Conservation (phyloP, 2,797 vertebrate species). For the Acipenser ruthenus region DNA sequence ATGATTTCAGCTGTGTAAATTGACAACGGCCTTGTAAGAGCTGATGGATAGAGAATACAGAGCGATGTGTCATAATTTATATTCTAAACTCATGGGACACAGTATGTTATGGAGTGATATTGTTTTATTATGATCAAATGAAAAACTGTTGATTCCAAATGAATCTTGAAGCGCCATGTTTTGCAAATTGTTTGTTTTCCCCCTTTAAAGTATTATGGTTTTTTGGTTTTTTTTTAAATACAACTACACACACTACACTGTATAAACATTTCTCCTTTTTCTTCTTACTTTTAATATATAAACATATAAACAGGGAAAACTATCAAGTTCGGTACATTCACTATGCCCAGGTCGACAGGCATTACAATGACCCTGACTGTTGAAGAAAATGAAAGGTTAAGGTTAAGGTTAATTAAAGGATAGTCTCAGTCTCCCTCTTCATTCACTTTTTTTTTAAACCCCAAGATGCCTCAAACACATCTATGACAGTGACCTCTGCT, state of each 20-base stretch:
- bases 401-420: too few species aligned
- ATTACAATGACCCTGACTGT: too few species aligned
- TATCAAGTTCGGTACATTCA: too few species aligned
- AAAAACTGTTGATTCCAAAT: conserved; percentile 46
- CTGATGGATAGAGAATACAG: conserved; percentile 42
- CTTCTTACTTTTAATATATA: too few species aligned
- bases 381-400: too few species aligned
- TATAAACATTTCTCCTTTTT: too few species aligned
- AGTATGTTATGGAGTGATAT: conserved; percentile 24
- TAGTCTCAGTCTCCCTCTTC: too few species aligned
- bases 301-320: too few species aligned
- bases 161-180: conserved; percentile 22
- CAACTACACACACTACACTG: conserved; percentile 7
- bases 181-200: conserved; percentile 36
- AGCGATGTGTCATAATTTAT: conserved; percentile 41
- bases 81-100: conserved; percentile 30
- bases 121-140: conserved; percentile 34
- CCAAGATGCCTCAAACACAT: too few species aligned
- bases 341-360: too few species aligned
- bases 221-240: not conserved
- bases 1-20: conserved; percentile 57
- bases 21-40: conserved; percentile 53
- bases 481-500: too few species aligned
- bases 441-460: too few species aligned
- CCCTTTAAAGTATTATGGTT: conserved; percentile 31